Evolutionary conservation across 1,140 invertebrate genomes (phyloP), one percentile per base, ranked within the genome.

Genomic region (Diachasmimorpha longicaudata): DNA sequence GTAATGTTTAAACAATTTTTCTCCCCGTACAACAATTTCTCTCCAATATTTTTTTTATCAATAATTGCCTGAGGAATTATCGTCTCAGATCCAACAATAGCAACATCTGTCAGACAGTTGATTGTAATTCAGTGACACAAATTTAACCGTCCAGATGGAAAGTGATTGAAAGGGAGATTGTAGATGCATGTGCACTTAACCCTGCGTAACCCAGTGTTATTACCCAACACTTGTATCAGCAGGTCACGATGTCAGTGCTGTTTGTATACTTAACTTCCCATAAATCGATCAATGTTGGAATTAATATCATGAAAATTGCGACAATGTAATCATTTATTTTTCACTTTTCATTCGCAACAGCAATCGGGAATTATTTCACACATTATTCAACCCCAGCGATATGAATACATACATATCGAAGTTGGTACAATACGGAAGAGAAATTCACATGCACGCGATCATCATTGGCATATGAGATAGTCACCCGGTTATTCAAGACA

Each of bases 401-500:
- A 52, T 52, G 14, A 52, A 42, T 42, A 31, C 31, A 10, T 10
- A 4, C 1, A n/a, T 16, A 52, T 52, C 16, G 16, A 52, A 52
- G 48, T 16, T 23, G 19, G 19, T 5, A 25, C 58, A 63, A 31
- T 63, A 63, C 58, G 48, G 48, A 63, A 63, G 58, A 25, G 58
- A 63, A 63, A 63, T 63, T 2, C 23, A 31, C 21, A 31, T 63
- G 92, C 78, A 94, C 91, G 72, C 92, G 89, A 83, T 95, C 93
- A 80, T 93, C 93, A 80, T 93, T 89, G 37, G 93, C 91, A 23
- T 95, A 97, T 82, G 94, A 83, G 81, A 95, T 93, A 48, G 91
- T 93, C 39, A 94, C 91, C 89, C 4, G 21, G 58, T 25, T 63
- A 25, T 63, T 19, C 19, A 25, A 25, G 11, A 63, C 25, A 63